Evolutionary conservation across 2,888 invertebrate species (phyloP).

Genomic region (Melipona beecheii): DNA sequence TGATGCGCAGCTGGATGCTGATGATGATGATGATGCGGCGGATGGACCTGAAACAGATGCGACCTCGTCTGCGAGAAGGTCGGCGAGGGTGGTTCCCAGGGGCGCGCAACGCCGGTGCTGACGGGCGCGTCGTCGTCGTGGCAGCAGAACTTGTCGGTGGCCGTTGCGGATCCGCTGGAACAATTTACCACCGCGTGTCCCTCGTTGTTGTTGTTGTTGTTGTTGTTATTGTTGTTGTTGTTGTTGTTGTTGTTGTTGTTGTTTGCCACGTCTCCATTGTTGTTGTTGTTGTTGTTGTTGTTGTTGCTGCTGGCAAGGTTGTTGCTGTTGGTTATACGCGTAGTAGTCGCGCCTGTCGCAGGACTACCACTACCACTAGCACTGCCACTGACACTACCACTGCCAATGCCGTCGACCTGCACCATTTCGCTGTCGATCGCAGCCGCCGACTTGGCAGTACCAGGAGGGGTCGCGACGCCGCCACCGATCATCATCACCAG

Average conservation of each 20-base stretch:
- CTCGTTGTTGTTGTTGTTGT: slow-evolving; percentile 73
- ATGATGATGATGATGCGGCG: slow-evolving; percentile 70
- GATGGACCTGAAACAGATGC: slow-evolving; percentile 76
- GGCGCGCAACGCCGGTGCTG: slow-evolving; percentile 77
- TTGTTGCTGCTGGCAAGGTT: slow-evolving; percentile 65
- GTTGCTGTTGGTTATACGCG: slow-evolving; percentile 71
- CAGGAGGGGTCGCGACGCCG: slow-evolving; percentile 81
- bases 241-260: slow-evolving; percentile 48
- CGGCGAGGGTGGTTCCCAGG: slow-evolving; percentile 82
- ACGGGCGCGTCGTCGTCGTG: slow-evolving; percentile 77
- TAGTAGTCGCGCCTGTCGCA: slow-evolving; percentile 76
- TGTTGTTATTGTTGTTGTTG: slow-evolving; percentile 51
- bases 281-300: slow-evolving; percentile 56
- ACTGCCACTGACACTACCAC: slow-evolving; percentile 82
- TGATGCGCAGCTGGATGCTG: slow-evolving; percentile 77
- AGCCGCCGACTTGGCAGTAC: slow-evolving; percentile 80
- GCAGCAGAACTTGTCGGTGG: slow-evolving; percentile 77
- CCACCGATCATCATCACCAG: slow-evolving; percentile 83
- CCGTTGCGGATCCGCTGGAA: slow-evolving; percentile 53
- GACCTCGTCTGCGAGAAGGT: slow-evolving; percentile 78
- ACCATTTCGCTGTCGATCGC: slow-evolving; percentile 81
- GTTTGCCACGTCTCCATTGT: slow-evolving; percentile 28
- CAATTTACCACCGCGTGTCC: slow-evolving; percentile 67
- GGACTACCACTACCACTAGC: slow-evolving; percentile 82
- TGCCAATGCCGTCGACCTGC: slow-evolving; percentile 80